These are phyloP conservation scores for Balearica regulorum DNA, from an alignment of 2,797 vertebrate species.

Conservation along the genomic window DNA sequence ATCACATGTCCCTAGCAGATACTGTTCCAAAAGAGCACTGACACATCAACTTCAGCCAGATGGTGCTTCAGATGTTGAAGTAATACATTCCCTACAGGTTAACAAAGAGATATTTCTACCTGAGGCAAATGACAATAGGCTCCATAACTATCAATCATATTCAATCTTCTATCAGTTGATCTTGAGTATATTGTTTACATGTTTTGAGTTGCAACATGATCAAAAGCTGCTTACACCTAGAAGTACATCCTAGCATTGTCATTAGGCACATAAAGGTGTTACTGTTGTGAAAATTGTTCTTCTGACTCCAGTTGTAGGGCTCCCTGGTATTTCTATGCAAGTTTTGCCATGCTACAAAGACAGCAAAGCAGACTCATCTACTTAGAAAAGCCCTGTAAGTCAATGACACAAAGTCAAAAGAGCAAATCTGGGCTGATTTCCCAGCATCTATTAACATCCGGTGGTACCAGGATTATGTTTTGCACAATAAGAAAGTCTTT, in stretches of 20 bases:
- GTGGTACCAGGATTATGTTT: background rate
- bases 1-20: background rate
- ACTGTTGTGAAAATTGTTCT: background rate
- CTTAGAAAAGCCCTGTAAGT: background rate
- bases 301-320: background rate
- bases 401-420: background rate
- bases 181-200: background rate
- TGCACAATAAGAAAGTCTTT: background rate
- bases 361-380: background rate
- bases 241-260: background rate
- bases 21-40: background rate
- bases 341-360: background rate
- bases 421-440: background rate
- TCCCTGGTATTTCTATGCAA: background rate
- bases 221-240: background rate
- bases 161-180: background rate
- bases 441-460: background rate
- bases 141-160: background rate
- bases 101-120: background rate
- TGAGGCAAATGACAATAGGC: background rate
- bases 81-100: background rate
- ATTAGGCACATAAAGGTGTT: background rate
- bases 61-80: background rate
- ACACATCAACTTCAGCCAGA: background rate
- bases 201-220: background rate